Percentiles rank a stretch among this genome's conserved stretches.
Evolutionary conservation across 2,113 vertebrate genomes (phyloP).

Genomic region (Mola mola): DNA sequence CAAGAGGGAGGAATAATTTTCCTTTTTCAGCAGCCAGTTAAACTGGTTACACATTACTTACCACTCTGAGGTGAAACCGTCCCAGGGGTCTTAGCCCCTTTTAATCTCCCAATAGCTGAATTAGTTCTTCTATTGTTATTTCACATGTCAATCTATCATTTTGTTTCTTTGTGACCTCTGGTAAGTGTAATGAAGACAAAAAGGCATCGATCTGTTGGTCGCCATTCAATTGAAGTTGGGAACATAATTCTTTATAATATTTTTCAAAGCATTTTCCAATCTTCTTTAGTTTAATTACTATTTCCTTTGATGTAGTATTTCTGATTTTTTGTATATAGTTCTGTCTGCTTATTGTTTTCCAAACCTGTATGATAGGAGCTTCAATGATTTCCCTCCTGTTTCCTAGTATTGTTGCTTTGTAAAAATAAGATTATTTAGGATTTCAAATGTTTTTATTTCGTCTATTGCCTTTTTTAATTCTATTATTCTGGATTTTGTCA

Average conservation of each 20-base stretch:
- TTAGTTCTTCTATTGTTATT: background rate
- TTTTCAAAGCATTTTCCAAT: background rate
- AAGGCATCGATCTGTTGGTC: background rate
- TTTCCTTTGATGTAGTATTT: background rate
- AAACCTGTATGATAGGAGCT: background rate
- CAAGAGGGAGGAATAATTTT: background rate
- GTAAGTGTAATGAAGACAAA: background rate
- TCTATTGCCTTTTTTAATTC: background rate
- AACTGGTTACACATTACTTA: background rate
- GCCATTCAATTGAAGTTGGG: background rate
- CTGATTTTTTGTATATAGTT: conserved; percentile 3
- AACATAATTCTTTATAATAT: background rate
- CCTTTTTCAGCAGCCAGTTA: background rate
- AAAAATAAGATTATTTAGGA: background rate
- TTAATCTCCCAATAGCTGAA: background rate
- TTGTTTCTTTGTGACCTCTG: background rate
- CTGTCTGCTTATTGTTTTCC: conserved; percentile 16
- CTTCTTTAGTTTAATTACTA: background rate
- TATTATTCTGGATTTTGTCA: background rate
- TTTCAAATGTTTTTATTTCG: conserved; percentile 1
- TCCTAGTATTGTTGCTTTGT: conserved; percentile 2
- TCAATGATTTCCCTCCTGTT: background rate
- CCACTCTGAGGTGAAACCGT: background rate
- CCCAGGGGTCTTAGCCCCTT: background rate
- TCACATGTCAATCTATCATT: background rate